phyloP scores from a whole-genome alignment of 1,140 invertebrate genomes.

The Bicyclus anynana region DNA sequence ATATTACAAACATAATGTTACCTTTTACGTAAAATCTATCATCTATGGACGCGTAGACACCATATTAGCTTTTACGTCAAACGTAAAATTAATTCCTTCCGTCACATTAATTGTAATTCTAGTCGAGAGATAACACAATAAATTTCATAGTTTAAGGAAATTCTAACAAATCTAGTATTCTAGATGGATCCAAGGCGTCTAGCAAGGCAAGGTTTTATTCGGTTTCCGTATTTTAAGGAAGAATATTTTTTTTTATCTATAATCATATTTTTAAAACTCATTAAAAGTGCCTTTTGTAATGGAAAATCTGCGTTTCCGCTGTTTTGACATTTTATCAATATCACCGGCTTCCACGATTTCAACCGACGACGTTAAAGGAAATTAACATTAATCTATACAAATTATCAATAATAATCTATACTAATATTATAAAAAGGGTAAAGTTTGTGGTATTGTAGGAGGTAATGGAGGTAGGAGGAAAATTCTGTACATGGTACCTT shows the following conservation, averaged over 20 bases:
- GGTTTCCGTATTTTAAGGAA: conserved; percentile 34
- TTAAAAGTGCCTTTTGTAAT: too few species aligned
- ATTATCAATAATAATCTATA: too few species aligned
- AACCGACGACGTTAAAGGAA: too few species aligned
- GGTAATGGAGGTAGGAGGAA: too few species aligned
- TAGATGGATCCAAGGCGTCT: conserved; percentile 27
- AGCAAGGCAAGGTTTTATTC: conserved; percentile 12
- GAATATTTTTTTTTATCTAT: conserved; percentile 17
- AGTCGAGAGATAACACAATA: conserved; percentile 20
- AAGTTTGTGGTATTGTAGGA: too few species aligned
- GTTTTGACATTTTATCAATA: too few species aligned
- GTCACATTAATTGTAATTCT: conserved; percentile 19
- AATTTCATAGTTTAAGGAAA: conserved; percentile 40
- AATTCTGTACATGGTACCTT: too few species aligned
- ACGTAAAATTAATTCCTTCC: conserved; percentile 7
- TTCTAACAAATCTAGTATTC: conserved; percentile 42
- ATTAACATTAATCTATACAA: too few species aligned
- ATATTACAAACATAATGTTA: not conserved
- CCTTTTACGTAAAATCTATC: conserved; percentile 3
- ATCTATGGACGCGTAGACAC: not conserved
- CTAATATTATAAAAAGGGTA: too few species aligned
- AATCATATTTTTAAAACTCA: conserved; percentile 11
- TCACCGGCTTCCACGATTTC: too few species aligned
- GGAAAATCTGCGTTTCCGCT: too few species aligned
- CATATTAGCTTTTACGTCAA: conserved; percentile 8